Percentiles rank a stretch among this genome's conserved stretches.
These are phyloP conservation scores for Tridacna crocea DNA, from an alignment of 2,888 invertebrate species.

Conservation along the genomic window DNA sequence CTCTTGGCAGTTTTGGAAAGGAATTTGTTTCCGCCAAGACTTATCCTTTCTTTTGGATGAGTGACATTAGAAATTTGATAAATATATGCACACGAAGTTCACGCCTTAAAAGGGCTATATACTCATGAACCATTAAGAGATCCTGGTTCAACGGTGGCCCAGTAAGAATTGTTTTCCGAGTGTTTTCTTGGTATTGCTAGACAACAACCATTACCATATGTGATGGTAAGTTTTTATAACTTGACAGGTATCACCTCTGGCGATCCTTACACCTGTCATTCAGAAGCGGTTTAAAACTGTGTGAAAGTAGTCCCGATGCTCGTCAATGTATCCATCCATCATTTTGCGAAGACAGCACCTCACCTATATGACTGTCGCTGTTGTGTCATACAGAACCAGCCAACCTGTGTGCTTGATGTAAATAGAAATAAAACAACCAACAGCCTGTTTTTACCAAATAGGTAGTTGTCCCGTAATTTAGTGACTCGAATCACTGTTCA, in stretches of 20 bases:
- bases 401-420: too few relatives aligned
- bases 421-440: neutral
- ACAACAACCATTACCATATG: too few relatives aligned
- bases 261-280: slow-evolving; percentile 14
- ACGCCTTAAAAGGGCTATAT: too few relatives aligned
- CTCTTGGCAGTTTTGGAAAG: too few relatives aligned
- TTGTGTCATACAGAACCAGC: neutral
- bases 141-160: too few relatives aligned
- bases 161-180: too few relatives aligned
- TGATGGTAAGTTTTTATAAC: neutral
- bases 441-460: neutral
- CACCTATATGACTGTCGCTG: neutral
- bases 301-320: slow-evolving; percentile 18
- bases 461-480: neutral
- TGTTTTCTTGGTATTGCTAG: too few relatives aligned
- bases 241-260: slow-evolving; percentile 11
- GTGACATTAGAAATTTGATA: too few relatives aligned
- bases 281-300: neutral
- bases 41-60: too few relatives aligned
- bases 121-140: too few relatives aligned
- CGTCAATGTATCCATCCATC: slow-evolving; percentile 26
- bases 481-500: neutral
- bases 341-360: slow-evolving; percentile 10
- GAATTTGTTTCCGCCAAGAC: too few relatives aligned
- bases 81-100: too few relatives aligned